Base-by-base conservation (phyloP, 1,140 invertebrate species). In the Lepidostoma basale region DNA sequence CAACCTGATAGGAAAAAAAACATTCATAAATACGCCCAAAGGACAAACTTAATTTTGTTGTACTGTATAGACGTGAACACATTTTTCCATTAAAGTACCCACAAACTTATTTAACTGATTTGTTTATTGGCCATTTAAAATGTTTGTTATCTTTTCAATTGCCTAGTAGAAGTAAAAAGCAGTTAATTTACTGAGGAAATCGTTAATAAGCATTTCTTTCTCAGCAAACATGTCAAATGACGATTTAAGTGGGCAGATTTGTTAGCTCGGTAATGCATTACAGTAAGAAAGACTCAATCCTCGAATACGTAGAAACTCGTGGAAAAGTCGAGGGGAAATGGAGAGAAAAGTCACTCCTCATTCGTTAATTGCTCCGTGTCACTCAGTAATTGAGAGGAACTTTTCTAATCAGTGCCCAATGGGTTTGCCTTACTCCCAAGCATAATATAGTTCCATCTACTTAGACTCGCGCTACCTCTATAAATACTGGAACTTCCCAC, bases 191-290 rank as follows among this genome's bases (percentile, higher is more conserved):
- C 44, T 52, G 45, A 70, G 56, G 62, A 70, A 66, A 49, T 66
- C 33, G 68, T 54, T 70, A 70, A 70, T 70, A 66, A 66, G 58
- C 49, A 67, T 60, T 67, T 70, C 30, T 70, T 70, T 67, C 28
- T 59, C 22, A 33, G 36, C 36, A 71, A 71, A 63, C 65, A 67
- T 71, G 69, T 71, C 69, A 67, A 71, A 72, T 70, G 70, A 68
- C 62, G 52, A 68, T 52, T 44, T 65, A 72, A 72, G 70, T 72
- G 66, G 70, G 70, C 67, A 56, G 64, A 66, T 70, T 70, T 67
- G 64, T 70, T 67, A 67, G 69, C 60, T 45, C 64, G 67, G 59
- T 71, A 59, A 64, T 67, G 58, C 69, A 71, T 71, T 23, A 33
- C 40, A 60, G 36, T 56, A 49, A 65, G 66, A 42, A 62, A 58